Percentiles rank a stretch among this genome's conserved stretches.
phyloP scores from a whole-genome alignment of 2,113 vertebrate genomes.

The Deroptyus accipitrinus region DNA sequence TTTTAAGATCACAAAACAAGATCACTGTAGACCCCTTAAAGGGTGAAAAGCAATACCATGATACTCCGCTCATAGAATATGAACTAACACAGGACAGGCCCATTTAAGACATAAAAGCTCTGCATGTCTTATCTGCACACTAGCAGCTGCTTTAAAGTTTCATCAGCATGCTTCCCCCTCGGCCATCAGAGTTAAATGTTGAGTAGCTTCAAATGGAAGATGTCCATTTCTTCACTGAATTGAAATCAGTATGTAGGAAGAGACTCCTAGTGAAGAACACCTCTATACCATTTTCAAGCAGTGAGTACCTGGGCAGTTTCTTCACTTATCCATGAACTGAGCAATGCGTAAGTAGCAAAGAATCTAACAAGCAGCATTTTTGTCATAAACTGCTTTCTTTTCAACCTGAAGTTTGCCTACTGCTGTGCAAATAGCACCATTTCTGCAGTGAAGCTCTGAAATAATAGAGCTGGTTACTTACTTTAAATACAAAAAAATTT shows the following conservation, averaged over 20 bases:
- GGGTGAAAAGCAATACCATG: background rate
- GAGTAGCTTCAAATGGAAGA: background rate
- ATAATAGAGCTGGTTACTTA: background rate
- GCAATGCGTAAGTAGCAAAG: background rate
- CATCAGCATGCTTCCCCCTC: background rate
- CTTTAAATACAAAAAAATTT: background rate
- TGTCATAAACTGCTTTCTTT: background rate
- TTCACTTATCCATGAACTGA: rapidly evolving
- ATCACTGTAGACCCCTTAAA: background rate
- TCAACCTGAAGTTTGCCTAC: background rate
- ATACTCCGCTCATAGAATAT: background rate
- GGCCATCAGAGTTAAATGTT: background rate
- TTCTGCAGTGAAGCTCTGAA: background rate
- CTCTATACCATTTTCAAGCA: background rate
- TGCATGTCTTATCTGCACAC: background rate
- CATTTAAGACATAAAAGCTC: background rate
- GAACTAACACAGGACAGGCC: background rate
- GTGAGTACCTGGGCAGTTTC: background rate
- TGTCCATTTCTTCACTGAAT: background rate
- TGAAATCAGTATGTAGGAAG: background rate
- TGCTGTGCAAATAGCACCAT: background rate
- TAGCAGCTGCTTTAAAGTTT: background rate
- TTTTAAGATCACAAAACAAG: background rate
- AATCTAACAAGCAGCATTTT: background rate
- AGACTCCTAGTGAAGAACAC: background rate